Evolutionary conservation across 2,888 invertebrate species (phyloP), one percentile per base, ranked within the genome.

Genomic region (Pocota personata): DNA sequence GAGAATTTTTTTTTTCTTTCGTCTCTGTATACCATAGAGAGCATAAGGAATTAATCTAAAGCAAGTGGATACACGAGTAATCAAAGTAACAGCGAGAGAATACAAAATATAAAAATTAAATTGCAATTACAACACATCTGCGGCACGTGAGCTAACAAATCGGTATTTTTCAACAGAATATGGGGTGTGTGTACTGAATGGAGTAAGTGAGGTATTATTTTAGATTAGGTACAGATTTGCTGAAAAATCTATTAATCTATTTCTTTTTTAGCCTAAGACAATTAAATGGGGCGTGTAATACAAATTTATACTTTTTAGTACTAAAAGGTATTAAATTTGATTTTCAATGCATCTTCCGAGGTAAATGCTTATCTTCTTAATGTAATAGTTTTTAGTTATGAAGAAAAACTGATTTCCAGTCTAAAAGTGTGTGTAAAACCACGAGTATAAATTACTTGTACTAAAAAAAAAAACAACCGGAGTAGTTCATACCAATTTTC

Each of bases 91-190:
- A 43, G 12, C 16, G 12, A 14, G n/a, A 16, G 24, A 12, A 30
- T 0, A 32, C 5, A 43, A 40, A 52, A 14, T 12, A n/a, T 14
- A 66, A 50, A 24, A 37, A 35, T 21, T 7, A 43, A 72, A 32
- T 35, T 71, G 43, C 46, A 64, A 72, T 64, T 57, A 79, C 72
- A 72, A 79, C 37, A 79, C 46, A 72, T 78, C 72, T 16, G 30
- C 30, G 72, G 64, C 78, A 79, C 78, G 78, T 79, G 72, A 79
- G 55, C 46, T 37, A 64, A 64, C 24, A 72, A 77, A 72, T 72
- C 8, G 35, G 37, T 62, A 24, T 16, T 7, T 52, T 57, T 57
- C 43, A 52, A 19, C 60, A 14, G 27, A 8, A 43, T 46, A 27
- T 27, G 27, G 46, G 76, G 67, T 52, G 62, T 62, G 55, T 35